Evolutionary conservation across 1,140 invertebrate species (phyloP).

Genomic region (Ips nitidus): DNA sequence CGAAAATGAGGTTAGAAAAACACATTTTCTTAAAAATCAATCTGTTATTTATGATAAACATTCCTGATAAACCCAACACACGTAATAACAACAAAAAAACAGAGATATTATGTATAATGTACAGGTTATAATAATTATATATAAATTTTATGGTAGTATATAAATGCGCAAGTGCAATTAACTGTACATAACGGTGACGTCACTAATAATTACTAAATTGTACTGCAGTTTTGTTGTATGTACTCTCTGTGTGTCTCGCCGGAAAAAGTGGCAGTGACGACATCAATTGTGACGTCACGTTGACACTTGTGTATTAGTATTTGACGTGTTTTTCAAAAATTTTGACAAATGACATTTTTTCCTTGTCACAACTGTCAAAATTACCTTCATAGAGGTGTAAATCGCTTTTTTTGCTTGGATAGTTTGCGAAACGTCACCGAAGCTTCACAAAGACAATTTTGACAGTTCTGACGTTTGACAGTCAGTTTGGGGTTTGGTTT

Average conservation of each 20-base stretch:
- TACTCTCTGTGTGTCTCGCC: slow-evolving; percentile 40
- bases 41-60: slow-evolving; percentile 41
- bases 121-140: slow-evolving; percentile 32
- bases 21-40: too few relatives aligned
- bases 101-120: slow-evolving; percentile 30
- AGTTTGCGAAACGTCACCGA: too few relatives aligned
- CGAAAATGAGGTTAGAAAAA: too few relatives aligned
- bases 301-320: background rate
- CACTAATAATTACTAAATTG: slow-evolving; percentile 39
- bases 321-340: too few relatives aligned
- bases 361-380: too few relatives aligned
- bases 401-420: too few relatives aligned
- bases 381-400: too few relatives aligned
- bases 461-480: too few relatives aligned
- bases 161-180: slow-evolving; percentile 43
- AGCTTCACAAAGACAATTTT: too few relatives aligned
- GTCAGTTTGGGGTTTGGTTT: too few relatives aligned
- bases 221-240: slow-evolving; percentile 46
- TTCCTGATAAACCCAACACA: slow-evolving; percentile 54
- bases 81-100: slow-evolving; percentile 47
- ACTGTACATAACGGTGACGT: slow-evolving; percentile 50
- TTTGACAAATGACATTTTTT: too few relatives aligned
- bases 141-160: slow-evolving; percentile 16
- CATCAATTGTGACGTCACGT: slow-evolving; percentile 30
- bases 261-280: slow-evolving; percentile 49